Base-by-base conservation (phyloP, 1,140 invertebrate genomes). In the Ylistrum balloti region DNA sequence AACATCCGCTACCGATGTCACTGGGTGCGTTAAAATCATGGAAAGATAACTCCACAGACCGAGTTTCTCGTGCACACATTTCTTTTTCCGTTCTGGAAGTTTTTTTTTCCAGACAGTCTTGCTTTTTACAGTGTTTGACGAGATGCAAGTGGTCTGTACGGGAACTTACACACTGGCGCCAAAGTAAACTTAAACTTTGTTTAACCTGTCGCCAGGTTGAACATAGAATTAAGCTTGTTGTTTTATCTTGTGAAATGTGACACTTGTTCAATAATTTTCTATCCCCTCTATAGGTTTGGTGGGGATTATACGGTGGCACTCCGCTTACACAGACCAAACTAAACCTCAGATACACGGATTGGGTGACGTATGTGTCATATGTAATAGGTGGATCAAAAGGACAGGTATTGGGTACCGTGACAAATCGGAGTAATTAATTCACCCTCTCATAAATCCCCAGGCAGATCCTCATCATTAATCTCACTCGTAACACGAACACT, bases 191-290 rank as follows among this genome's bases (percentile, higher is more conserved):
- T 28, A 74, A 74, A 74, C 28, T 74, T 28, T 74, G 56, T 74
- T 74, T 74, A 28, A 74, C 56, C 17, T 74, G 56, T 74, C 56
- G 56, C n/a, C n/a, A 74, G 56, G n/a, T 74, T 74, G 56, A 74
- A 74, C 56, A 28, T 74, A n/a, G 56, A 28, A 74, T 74, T 74
- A 74, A 74, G 28, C 22, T 17, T 74, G 56, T 74, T 74, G 56
- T 74, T 74, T 74, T 74, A 74, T 74, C 56, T 74, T 74, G 56
- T 74, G 56, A 74, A 74, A 74, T 28, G 56, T 74, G 56, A 74
- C 56, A 74, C 56, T 74, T 74, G 22, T 28, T 74, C 56, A 11
- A 74, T 74, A 74, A 74, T 28, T 74, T n/a, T 74, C 5, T 28
- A 74, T 74, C 56, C 56, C 56, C 56, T 74, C 22, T 74, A 74